Conservation (phyloP, 1,140 invertebrate genomes). For the Doryteuthis pealeii region DNA sequence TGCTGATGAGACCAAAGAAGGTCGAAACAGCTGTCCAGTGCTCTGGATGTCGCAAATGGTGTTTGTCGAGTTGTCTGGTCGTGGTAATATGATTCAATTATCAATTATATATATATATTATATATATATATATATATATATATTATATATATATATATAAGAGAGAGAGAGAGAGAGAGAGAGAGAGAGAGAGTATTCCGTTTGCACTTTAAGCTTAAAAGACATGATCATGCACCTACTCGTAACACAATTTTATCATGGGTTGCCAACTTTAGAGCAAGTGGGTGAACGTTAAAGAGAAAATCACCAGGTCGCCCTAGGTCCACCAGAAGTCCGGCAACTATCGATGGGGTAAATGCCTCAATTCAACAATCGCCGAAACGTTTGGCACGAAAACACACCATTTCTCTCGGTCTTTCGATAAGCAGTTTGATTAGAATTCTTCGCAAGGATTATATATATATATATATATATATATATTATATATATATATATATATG, state of each 20-base stretch:
- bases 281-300: neutral
- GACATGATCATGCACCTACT: neutral
- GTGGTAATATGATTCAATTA: too few relatives aligned
- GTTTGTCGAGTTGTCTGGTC: too few relatives aligned
- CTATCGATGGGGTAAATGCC: neutral
- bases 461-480: too few relatives aligned
- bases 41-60: too few relatives aligned
- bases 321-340: neutral
- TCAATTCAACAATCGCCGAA: neutral
- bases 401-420: neutral
- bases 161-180: too few relatives aligned
- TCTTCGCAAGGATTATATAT: too few relatives aligned
- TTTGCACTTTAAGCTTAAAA: slow-evolving; percentile 1
- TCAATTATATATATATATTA: too few relatives aligned
- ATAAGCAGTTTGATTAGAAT: slow-evolving; percentile 1
- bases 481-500: too few relatives aligned
- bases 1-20: too few relatives aligned
- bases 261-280: neutral
- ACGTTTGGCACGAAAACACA: neutral
- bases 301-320: neutral
- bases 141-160: too few relatives aligned
- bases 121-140: too few relatives aligned
- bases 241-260: neutral
- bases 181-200: neutral
- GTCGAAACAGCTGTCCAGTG: too few relatives aligned